phyloP scores from a whole-genome alignment of 2,113 vertebrate genomes.

The Crotalus viridis region DNA sequence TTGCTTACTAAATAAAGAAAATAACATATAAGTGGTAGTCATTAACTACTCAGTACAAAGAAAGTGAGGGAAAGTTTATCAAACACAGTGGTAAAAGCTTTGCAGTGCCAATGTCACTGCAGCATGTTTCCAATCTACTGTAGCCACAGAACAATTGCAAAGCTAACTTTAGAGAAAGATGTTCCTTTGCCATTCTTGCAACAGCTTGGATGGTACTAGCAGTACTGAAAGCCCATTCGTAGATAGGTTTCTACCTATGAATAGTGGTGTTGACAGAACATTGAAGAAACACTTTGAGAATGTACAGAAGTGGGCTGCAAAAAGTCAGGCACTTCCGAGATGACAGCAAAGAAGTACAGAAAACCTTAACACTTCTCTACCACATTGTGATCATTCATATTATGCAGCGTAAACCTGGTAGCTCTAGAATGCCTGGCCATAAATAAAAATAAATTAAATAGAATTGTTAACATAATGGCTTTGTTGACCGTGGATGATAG shows the following conservation, averaged over 20 bases:
- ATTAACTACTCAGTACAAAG: background rate
- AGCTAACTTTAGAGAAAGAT: slow-evolving; percentile 38
- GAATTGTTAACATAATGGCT: background rate
- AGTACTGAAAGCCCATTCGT: slow-evolving; percentile 30
- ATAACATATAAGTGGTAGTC: background rate
- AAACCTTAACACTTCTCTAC: background rate
- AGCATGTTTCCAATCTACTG: slow-evolving; percentile 54
- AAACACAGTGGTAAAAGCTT: slow-evolving; percentile 43
- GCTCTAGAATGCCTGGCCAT: background rate
- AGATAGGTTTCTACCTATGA: background rate
- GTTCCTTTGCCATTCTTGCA: background rate
- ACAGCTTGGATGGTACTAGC: slow-evolving; percentile 41
- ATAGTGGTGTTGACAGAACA: slow-evolving; percentile 10
- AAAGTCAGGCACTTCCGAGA: background rate
- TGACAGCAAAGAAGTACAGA: background rate
- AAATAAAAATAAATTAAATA: background rate
- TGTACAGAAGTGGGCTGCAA: background rate
- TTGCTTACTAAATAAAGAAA: background rate
- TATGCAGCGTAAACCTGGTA: background rate
- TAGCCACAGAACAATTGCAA: slow-evolving; percentile 40
- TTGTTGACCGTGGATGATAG: background rate
- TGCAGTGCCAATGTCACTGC: slow-evolving; percentile 30
- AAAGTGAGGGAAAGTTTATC: background rate
- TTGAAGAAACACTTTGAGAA: background rate
- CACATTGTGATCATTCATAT: background rate